phyloP scores from a whole-genome alignment of 2,888 invertebrate species.

The Cabera pusaria region DNA sequence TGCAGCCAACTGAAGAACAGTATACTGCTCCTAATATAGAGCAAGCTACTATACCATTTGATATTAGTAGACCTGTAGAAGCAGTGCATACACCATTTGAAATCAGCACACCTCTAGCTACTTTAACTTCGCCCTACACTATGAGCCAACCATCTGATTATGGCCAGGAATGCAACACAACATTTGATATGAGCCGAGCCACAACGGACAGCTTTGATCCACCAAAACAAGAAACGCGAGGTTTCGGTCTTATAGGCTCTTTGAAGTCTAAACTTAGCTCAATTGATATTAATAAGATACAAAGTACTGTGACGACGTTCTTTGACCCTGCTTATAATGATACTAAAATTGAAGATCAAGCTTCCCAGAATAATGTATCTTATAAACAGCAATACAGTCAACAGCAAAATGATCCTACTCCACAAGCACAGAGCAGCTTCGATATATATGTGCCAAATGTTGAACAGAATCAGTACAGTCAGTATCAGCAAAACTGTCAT shows the following conservation, averaged over 20 bases:
- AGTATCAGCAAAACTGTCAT: constrained; percentile 24
- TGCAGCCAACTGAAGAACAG: constrained; percentile 12
- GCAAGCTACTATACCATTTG: constrained; percentile 33
- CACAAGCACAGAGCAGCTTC: constrained; percentile 42
- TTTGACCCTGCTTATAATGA: constrained; percentile 73
- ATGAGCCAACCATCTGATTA: constrained; percentile 32
- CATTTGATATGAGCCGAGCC: constrained; percentile 66
- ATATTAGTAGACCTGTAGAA: constrained; percentile 24
- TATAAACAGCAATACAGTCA: constrained; percentile 29
- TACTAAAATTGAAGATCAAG: constrained; percentile 38
- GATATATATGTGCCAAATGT: constrained; percentile 53
- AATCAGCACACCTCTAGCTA: constrained; percentile 30
- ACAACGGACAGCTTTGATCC: constrained; percentile 51
- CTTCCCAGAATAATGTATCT: constrained; percentile 33
- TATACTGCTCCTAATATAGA: constrained; percentile 13
- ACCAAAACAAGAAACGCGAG: constrained; percentile 51
- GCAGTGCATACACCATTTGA: constrained; percentile 34
- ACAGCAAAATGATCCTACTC: constrained; percentile 29
- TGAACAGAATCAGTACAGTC: constrained; percentile 30
- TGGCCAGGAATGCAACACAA: constrained; percentile 46
- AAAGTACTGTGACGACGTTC: constrained; percentile 73
- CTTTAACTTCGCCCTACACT: constrained; percentile 29
- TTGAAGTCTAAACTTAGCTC: constrained; percentile 73
- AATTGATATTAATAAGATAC: constrained; percentile 74
- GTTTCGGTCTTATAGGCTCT: constrained; percentile 72